Evolutionary conservation across 2,113 vertebrate genomes (phyloP), one percentile per base, ranked within the genome.

Genomic region (Trinectes maculatus): DNA sequence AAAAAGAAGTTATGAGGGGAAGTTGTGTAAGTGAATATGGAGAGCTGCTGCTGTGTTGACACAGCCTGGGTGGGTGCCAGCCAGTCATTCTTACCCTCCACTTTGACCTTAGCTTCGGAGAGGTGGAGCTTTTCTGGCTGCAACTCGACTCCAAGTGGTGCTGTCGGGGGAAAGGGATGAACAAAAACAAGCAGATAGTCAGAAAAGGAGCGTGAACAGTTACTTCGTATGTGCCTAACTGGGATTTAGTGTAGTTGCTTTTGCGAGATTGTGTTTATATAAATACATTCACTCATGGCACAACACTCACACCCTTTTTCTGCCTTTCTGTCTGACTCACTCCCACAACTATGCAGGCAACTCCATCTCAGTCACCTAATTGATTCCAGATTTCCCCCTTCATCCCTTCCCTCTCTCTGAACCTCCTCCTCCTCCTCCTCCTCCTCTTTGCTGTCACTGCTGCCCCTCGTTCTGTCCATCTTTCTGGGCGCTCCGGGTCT

Each of bases 311-410:
- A 72, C 71, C 74, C 72, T 80, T 71, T 58, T 71, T 49, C 37
- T 80, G 71, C 76, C 70, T 82, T 62, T 74, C 37, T 9, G 77
- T 74, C 83, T 91, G 88, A 91, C 90, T 91, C 89, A 89, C 77
- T 66, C 82, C 80, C 85, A 87, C 77, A 91, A 87, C 62, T 91
- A 91, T 91, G 90, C 73, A 83, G 86, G 85, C 77, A 85, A 77
- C 88, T 89, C 65, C 53, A 58, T 75, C 88, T 86, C 85, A 82
- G 82, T 86, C 79, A 66, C 79, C 71, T 91, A 91, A 91, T 91
- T 91, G 88, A 90, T 86, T 91, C 90, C 90, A 91, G 90, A 91
- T 74, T 77, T 77, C 65, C 57, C 65, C 65, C 75, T 70, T 73
- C 63, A 74, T 91, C 79, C 68, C 39, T 77, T 71, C 76, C 26